These are phyloP conservation scores for Takifugu ocellatus DNA, from an alignment of 2,797 vertebrate genomes.

Conservation along the genomic window DNA sequence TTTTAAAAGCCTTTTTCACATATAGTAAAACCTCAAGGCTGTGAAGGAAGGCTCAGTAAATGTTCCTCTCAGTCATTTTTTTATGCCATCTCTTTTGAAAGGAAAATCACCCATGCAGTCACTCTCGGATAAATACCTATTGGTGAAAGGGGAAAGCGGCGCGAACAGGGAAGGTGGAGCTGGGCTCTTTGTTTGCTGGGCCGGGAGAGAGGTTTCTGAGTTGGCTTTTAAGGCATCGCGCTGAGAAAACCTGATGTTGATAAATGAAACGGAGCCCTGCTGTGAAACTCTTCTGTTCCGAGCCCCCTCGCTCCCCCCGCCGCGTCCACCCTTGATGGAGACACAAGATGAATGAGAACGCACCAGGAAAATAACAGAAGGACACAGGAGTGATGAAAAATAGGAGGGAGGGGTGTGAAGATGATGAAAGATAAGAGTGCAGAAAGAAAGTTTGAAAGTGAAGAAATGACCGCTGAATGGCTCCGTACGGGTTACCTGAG, in stretches of 20 bases:
- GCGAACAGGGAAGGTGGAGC: constrained; percentile 39
- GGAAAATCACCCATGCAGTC: constrained; percentile 36
- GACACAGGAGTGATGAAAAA: constrained; percentile 43
- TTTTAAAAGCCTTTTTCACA: constrained; percentile 38
- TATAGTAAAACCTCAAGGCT: constrained; percentile 36
- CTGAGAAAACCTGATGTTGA: constrained; percentile 57
- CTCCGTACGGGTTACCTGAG: no score
- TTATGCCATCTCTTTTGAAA: constrained; percentile 37
- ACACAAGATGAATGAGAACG: constrained; percentile 50
- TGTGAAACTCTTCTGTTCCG: constrained; percentile 55
- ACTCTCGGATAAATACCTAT: constrained; percentile 16
- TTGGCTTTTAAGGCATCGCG: constrained; percentile 55
- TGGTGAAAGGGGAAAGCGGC: constrained; percentile 52
- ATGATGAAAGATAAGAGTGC: constrained; percentile 11
- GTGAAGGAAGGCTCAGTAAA: constrained; percentile 17
- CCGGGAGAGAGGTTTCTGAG: constrained; percentile 32
- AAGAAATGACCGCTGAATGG: background rate
- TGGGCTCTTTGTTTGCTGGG: constrained; percentile 44
- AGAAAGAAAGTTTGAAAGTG: background rate
- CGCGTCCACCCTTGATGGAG: constrained; percentile 38
- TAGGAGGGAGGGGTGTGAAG: constrained; percentile 8
- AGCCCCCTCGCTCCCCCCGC: background rate
- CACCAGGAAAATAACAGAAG: constrained; percentile 24
- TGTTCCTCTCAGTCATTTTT: constrained; percentile 47
- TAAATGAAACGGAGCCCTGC: constrained; percentile 56